Evolutionary conservation across 2,888 invertebrate species (phyloP), one percentile per base, ranked within the genome.

Genomic region (Drosophila planitibia): DNA sequence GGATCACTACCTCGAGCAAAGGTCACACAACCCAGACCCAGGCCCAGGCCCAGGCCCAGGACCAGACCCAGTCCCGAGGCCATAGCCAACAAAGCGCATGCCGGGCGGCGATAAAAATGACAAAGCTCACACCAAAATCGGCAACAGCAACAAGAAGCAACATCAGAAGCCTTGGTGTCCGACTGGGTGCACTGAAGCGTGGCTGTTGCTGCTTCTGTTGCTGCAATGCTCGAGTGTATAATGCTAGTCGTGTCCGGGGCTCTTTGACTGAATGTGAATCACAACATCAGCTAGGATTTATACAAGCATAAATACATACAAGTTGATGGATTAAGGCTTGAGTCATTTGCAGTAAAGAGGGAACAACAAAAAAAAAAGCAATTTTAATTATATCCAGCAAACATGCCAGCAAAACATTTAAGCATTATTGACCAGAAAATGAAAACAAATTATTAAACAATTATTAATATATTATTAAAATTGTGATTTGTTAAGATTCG

Each of bases 31-130:
- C 35, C 41, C 55, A 28, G 61, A 39, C 65, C 44, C 37, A 39
- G 39, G 0, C 19, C 39, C 39, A 41, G n/a, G 10, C 4, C 41
- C 39, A 22, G 44, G 4, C 39, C 39, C n/a, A n/a, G n/a, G 19
- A n/a, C n/a, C 22, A 19, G 22, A 59, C 55, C 57, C 44, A 25
- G 33, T 30, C 22, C 61, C 14, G 14, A 16, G 32, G 19, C 10
- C 3, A 22, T 49, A 30, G 57, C 39, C 39, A 72, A 72, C 64
- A 52, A 55, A 77, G 74, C 88, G 90, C 85, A 88, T 85, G 85
- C 86, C 81, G 66, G 6, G 22, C 47, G 57, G 73, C 90, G 89
- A 90, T 85, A 85, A 85, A 85, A 85, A 81, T 81, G 79, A 81
- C 83, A 85, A 76, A 62, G 65, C 85, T 73, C 74, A 80, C 55